These are phyloP conservation scores for Antennarius striatus DNA, from an alignment of 2,113 vertebrate species.

Conservation along the genomic window DNA sequence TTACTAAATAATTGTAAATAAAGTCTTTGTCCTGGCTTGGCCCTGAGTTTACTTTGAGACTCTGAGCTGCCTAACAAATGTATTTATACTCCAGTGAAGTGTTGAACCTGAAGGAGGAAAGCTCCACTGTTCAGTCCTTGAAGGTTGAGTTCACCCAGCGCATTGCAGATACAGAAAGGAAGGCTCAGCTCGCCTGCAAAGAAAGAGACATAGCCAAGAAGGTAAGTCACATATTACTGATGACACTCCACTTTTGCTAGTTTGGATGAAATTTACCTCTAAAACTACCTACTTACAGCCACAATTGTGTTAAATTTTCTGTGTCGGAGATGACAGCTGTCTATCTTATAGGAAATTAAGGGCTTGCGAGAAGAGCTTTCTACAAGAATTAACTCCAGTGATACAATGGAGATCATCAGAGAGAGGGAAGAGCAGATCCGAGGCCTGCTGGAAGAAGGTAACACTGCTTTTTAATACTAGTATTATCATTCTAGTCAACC, in stretches of 20 bases:
- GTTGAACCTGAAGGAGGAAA: constrained; percentile 91
- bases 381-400: constrained; percentile 87
- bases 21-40: too few relatives aligned
- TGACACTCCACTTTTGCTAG: not conserved
- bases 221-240: constrained; percentile 72
- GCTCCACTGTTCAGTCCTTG: constrained; percentile 88
- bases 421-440: constrained; percentile 97
- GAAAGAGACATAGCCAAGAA: constrained; percentile 96
- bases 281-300: not conserved
- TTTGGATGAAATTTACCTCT: not conserved
- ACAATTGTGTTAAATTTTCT: constrained; percentile 6
- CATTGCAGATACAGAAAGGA: constrained; percentile 95
- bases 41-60: too few relatives aligned
- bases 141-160: constrained; percentile 97
- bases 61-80: constrained; percentile 5
- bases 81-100: constrained; percentile 85
- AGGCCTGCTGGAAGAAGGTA: constrained; percentile 97
- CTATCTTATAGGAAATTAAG: constrained; percentile 87
- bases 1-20: too few relatives aligned
- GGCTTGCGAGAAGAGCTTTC: constrained; percentile 90
- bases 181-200: constrained; percentile 94
- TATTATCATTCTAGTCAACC: not conserved
- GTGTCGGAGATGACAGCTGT: not conserved
- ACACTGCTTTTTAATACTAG: not conserved
- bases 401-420: constrained; percentile 91